A percentile compares a stretch with the other conserved stretches of the same genome.
Conservation (phyloP, 2,113 vertebrate species). For the Vimba vimba region DNA sequence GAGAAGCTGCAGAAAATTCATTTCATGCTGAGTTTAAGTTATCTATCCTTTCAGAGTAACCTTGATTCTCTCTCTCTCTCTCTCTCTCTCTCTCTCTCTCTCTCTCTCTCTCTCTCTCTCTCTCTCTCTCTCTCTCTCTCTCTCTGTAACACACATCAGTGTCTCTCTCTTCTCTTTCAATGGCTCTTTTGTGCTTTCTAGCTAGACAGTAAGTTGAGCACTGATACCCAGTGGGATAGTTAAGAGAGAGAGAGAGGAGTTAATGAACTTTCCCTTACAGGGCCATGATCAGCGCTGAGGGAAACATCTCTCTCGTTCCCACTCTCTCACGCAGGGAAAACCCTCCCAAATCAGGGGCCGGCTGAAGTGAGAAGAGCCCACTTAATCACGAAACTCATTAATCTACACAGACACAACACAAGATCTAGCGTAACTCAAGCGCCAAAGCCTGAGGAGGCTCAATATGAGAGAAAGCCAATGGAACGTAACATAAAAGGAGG, state of each 20-base stretch:
- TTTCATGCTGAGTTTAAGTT: no score
- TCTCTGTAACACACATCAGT: neutral
- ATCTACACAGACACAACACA: slow-evolving; percentile 21
- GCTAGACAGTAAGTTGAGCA: slow-evolving; percentile 10
- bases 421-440: neutral
- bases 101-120: neutral
- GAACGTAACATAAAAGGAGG: neutral
- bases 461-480: neutral
- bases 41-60: neutral
- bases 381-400: slow-evolving; percentile 20
- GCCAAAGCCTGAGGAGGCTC: neutral
- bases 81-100: neutral
- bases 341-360: neutral
- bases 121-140: slow-evolving; percentile 15
- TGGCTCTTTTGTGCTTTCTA: slow-evolving; percentile 53
- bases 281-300: neutral
- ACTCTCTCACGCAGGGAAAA: slow-evolving; percentile 3
- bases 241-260: slow-evolving; percentile 15
- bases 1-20: no score
- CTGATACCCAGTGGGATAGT: slow-evolving; percentile 22
- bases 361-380: no score
- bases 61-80: slow-evolving; percentile 5
- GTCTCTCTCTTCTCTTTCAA: slow-evolving; percentile 29
- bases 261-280: slow-evolving; percentile 31
- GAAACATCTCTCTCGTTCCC: slow-evolving; percentile 1